phyloP scores from a whole-genome alignment of 2,113 vertebrate species.

The Falcunculus frontatus region DNA sequence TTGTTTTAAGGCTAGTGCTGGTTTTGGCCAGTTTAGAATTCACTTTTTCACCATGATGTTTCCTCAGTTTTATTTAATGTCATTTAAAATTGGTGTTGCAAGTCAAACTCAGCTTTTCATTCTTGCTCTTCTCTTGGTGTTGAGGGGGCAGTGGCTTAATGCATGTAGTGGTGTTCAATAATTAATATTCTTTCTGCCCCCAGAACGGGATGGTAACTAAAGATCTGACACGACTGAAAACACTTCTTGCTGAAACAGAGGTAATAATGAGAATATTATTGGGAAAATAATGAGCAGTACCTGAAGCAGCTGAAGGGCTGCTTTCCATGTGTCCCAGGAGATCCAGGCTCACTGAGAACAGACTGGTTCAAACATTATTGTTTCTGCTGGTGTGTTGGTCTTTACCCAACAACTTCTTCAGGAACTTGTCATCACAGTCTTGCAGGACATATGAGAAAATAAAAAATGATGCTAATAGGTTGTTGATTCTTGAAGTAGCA shows the following conservation, averaged over 20 bases:
- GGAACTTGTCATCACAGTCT: neutral
- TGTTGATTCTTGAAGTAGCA: neutral
- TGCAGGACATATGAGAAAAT: neutral
- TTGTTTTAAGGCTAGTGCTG: neutral
- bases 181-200: neutral
- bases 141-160: neutral
- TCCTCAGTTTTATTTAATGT: neutral
- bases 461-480: neutral
- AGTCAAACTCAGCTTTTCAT: neutral
- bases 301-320: neutral
- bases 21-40: neutral
- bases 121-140: neutral
- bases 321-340: neutral
- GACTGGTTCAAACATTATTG: neutral
- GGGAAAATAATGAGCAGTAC: neutral
- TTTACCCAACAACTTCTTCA: neutral
- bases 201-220: slow-evolving; percentile 97
- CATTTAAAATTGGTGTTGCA: neutral
- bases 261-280: slow-evolving; percentile 68
- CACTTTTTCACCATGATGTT: neutral
- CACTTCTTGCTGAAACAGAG: slow-evolving; percentile 93
- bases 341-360: neutral
- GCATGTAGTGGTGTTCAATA: neutral
- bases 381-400: neutral
- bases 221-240: slow-evolving; percentile 93